Evolutionary conservation across 2,113 vertebrate genomes (phyloP), one percentile per base, ranked within the genome.

Genomic region (Ibidorhyncha struthersii): DNA sequence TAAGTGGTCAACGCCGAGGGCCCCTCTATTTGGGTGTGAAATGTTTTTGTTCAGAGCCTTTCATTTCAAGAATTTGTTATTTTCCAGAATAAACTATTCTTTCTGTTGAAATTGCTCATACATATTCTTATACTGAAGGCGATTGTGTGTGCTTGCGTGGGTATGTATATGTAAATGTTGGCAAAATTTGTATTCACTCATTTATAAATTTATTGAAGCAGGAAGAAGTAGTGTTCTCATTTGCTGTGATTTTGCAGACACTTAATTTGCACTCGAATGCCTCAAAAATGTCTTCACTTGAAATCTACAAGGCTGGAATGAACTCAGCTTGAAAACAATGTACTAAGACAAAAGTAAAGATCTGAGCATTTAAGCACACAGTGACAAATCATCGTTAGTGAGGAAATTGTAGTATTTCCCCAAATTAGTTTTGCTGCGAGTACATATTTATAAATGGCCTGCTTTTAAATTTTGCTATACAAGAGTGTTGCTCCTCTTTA

Each of bases 251-350:
- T 95, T 95, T 95, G 78, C 43, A 95, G 81, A 32, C 70, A 82
- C 72, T 97, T 91, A 92, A 89, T 96, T 96, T 96, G 93, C 81
- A 91, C 91, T 95, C 94, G 93, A 93, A 96, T 89, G 53, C 78
- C 66, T 95, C 78, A 92, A 86, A 96, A 94, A 89, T 53, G 7
- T 87, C 93, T 96, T 96, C 77, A 69, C 89, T 96, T 80, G 94
- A 95, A 89, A 91, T 80, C 56, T 96, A 76, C 36, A 74, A 79
- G 59, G n/a, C 36, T 87, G 83, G 40, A 74, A 93, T 61, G 41
- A 89, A 89, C 96, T 93, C 70, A 89, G 58, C 65, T 91, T 34
- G 45, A 53, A 89, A 96, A 94, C 65, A 90, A 85, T 21, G 52
- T n/a, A n/a, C 58, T 62, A 56, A 77, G 77, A 82, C 73, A 62